Evolutionary conservation across 2,113 vertebrate species (phyloP).

Genomic region (Silurus meridionalis): DNA sequence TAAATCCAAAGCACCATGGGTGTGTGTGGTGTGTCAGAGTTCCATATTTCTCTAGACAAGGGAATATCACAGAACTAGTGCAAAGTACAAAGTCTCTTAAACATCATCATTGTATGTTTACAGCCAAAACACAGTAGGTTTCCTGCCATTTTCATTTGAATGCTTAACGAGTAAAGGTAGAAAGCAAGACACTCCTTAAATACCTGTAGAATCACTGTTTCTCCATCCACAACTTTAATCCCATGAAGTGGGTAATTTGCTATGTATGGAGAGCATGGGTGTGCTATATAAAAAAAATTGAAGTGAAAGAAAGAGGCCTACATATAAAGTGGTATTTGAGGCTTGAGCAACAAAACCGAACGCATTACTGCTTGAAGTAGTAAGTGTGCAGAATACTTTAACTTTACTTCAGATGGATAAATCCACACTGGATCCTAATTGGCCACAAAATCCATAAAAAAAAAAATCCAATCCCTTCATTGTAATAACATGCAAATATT

Average conservation of each 20-base stretch:
- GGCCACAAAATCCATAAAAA: neutral
- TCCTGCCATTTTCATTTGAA: neutral
- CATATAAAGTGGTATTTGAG: too few species aligned
- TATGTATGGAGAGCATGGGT: too few species aligned
- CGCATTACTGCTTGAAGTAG: too few species aligned
- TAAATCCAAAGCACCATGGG: too few species aligned
- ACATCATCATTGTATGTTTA: too few species aligned
- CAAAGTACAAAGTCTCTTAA: neutral
- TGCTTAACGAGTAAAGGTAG: neutral
- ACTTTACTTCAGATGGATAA: too few species aligned
- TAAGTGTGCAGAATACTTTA: too few species aligned
- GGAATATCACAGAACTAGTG: neutral
- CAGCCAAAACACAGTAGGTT: neutral
- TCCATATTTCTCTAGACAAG: neutral
- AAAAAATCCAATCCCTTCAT: neutral
- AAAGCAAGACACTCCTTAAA: neutral
- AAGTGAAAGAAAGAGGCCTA: too few species aligned
- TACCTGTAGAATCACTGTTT: neutral
- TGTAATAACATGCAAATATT: neutral
- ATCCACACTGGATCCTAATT: too few species aligned
- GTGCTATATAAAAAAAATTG: too few species aligned
- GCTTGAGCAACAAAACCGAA: too few species aligned
- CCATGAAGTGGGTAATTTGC: neutral
- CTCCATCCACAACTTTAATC: too few species aligned
- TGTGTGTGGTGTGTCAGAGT: neutral